phyloP scores from a whole-genome alignment of 2,113 vertebrate species.

The Solea senegalensis region DNA sequence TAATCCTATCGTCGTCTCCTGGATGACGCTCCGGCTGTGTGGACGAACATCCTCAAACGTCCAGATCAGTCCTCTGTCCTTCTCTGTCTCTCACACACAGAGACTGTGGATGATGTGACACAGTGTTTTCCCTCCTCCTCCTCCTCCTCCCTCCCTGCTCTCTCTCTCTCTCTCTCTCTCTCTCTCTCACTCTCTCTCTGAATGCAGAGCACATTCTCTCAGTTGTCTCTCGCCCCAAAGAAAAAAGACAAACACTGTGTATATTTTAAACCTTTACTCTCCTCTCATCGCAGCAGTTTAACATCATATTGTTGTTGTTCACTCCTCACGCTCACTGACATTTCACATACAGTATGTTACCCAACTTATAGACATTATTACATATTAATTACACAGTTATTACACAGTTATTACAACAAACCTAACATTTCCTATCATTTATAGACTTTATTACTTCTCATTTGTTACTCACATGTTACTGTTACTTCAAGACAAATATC shows the following conservation, averaged over 20 bases:
- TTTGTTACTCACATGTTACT: too few species aligned
- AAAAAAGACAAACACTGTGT: constrained; percentile 24
- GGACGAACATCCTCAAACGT: constrained; percentile 53
- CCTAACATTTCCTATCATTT: too few species aligned
- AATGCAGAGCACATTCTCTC: constrained; percentile 66
- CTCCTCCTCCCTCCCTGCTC: constrained; percentile 59
- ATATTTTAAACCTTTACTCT: not conserved
- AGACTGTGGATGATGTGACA: constrained; percentile 43
- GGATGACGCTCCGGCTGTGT: constrained; percentile 31
- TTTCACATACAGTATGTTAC: too few species aligned
- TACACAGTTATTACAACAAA: too few species aligned
- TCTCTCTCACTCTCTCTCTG: constrained; percentile 47
- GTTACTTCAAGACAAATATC: too few species aligned
- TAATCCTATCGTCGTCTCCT: constrained; percentile 48
- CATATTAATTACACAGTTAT: too few species aligned
- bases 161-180: constrained; percentile 60
- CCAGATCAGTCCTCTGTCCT: constrained; percentile 19
- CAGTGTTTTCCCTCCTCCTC: constrained; percentile 57
- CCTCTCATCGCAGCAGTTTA: too few species aligned
- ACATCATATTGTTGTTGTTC: too few species aligned
- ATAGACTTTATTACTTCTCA: too few species aligned
- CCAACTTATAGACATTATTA: too few species aligned
- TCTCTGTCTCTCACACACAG: constrained; percentile 34
- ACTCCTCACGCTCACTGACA: too few species aligned
- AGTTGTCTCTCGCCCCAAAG: constrained; percentile 45